These are phyloP conservation scores for Anorthoa munda DNA, from an alignment of 2,888 invertebrate species.

Conservation along the genomic window DNA sequence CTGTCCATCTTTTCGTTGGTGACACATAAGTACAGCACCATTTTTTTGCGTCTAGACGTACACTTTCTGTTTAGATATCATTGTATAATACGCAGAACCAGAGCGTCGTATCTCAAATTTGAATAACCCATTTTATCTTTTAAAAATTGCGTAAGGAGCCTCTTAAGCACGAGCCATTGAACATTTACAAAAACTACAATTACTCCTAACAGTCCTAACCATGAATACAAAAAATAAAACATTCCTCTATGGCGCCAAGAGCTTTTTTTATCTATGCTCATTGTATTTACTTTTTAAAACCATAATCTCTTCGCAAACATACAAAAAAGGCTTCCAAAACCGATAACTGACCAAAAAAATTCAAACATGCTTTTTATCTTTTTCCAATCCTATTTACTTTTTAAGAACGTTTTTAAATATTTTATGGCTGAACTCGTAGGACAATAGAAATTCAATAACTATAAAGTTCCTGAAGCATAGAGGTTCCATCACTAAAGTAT, in stretches of 20 bases:
- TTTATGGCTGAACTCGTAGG: slow-evolving; percentile 47
- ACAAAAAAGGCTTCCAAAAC: slow-evolving; percentile 40
- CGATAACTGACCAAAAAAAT: slow-evolving; percentile 38
- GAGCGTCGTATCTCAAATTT: background rate
- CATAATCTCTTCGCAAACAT: slow-evolving; percentile 60
- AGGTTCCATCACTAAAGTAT: slow-evolving; percentile 41
- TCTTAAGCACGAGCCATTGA: slow-evolving; percentile 3
- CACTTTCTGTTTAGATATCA: slow-evolving; percentile 17
- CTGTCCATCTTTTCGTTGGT: background rate
- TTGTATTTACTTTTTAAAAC: slow-evolving; percentile 40
- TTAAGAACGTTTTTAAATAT: slow-evolving; percentile 52
- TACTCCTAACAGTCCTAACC: slow-evolving; percentile 6
- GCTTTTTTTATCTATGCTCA: slow-evolving; percentile 33
- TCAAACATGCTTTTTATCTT: slow-evolving; percentile 12
- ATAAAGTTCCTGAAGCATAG: slow-evolving; percentile 59
- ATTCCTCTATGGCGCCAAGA: slow-evolving; percentile 58
- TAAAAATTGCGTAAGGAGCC: background rate
- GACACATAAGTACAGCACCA: background rate
- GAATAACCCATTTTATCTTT: background rate
- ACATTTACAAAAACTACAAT: slow-evolving; percentile 23
- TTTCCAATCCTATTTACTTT: slow-evolving; percentile 29
- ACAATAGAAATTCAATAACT: slow-evolving; percentile 55
- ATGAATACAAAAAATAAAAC: slow-evolving; percentile 4
- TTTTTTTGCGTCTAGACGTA: slow-evolving; percentile 43
- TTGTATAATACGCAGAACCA: slow-evolving; percentile 14